Percentiles rank a stretch among this genome's conserved stretches.
These are phyloP conservation scores for Vanessa cardui DNA, from an alignment of 2,888 invertebrate species.

Conservation along the genomic window DNA sequence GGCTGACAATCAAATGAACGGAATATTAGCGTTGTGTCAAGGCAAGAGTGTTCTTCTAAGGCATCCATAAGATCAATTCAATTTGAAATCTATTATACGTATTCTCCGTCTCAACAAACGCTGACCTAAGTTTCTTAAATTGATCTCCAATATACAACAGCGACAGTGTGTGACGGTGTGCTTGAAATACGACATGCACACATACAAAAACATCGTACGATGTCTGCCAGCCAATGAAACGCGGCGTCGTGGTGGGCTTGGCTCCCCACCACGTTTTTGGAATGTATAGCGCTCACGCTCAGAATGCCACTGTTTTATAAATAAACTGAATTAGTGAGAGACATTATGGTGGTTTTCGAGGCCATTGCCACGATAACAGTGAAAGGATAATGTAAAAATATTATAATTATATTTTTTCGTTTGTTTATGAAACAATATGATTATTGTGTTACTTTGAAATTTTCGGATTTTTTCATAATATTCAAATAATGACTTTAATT, in stretches of 20 bases:
- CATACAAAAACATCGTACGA: constrained; percentile 75
- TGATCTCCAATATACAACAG: constrained; percentile 67
- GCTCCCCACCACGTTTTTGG: constrained; percentile 73
- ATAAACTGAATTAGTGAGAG: constrained; percentile 73
- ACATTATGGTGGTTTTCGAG: constrained; percentile 60
- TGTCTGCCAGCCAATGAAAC: constrained; percentile 67
- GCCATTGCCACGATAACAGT: constrained; percentile 62
- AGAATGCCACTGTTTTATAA: constrained; percentile 76
- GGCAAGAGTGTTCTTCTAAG: constrained; percentile 68
- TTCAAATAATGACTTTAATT: background rate
- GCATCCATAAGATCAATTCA: constrained; percentile 66
- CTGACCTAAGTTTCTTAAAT: constrained; percentile 66
- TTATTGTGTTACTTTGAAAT: background rate
- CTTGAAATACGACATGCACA: constrained; percentile 54
- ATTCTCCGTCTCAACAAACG: constrained; percentile 51
- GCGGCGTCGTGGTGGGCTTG: constrained; percentile 74
- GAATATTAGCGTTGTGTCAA: constrained; percentile 59
- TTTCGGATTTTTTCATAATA: background rate
- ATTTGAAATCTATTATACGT: constrained; percentile 44
- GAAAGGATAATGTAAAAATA: constrained; percentile 33
- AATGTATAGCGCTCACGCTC: constrained; percentile 65
- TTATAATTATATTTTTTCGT: constrained; percentile 5
- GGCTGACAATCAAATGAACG: constrained; percentile 53
- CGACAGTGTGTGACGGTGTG: constrained; percentile 56
- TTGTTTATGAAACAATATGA: background rate